These are phyloP conservation scores for Microdon myrmicae DNA, from an alignment of 2,888 invertebrate genomes.

Conservation along the genomic window DNA sequence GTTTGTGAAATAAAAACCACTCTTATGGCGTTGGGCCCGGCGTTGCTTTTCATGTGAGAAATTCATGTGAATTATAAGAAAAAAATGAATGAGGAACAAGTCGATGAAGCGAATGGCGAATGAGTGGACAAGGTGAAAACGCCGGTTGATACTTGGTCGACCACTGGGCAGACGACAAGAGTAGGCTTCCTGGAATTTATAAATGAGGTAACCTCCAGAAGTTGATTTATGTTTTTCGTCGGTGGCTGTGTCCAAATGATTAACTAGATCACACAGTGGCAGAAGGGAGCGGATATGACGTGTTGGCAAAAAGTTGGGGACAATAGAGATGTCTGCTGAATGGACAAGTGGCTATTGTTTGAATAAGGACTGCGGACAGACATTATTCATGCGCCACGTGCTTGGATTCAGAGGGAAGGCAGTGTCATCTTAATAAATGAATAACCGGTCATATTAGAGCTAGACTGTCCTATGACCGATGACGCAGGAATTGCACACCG, in stretches of 20 bases:
- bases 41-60: conserved; percentile 17
- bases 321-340: conserved; percentile 8
- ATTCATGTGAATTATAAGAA: conserved; percentile 25
- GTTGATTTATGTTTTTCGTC: conserved; percentile 31
- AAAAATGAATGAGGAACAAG: conserved; percentile 5
- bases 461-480: no score
- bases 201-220: conserved; percentile 45
- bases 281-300: conserved; percentile 20
- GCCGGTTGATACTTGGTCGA: conserved; percentile 8
- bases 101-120: conserved; percentile 28
- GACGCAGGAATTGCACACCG: no score
- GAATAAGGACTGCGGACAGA: no score
- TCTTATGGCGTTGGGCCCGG: conserved; percentile 2
- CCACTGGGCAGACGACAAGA: conserved; percentile 35
- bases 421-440: no score
- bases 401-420: no score
- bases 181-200: conserved; percentile 36
- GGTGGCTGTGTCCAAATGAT: conserved; percentile 3
- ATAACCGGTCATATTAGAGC: no score
- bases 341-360: no score
- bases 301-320: conserved; percentile 1
- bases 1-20: not conserved
- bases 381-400: no score
- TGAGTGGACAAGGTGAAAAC: conserved; percentile 38
- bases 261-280: conserved; percentile 24